phyloP scores from a whole-genome alignment of 2,113 vertebrate genomes.

The Carassius auratus region DNA sequence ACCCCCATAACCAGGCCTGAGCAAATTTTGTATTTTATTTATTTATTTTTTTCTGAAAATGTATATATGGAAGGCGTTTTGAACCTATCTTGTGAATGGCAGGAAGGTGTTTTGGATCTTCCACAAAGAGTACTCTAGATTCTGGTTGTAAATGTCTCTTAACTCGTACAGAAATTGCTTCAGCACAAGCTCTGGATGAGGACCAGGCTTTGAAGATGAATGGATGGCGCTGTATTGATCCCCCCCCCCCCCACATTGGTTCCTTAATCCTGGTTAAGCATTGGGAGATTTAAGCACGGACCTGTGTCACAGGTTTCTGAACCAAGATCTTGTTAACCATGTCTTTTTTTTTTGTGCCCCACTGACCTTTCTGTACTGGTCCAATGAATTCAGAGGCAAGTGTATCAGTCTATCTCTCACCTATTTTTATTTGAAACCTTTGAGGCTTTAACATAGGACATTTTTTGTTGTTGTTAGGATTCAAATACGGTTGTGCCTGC shows the following conservation, averaged over 20 bases:
- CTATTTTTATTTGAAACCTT: slow-evolving; percentile 20
- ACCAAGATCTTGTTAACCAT: slow-evolving; percentile 40
- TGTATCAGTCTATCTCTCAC: background rate
- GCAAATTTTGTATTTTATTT: too few species aligned
- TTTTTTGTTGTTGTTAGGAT: slow-evolving; percentile 36
- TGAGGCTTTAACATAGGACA: background rate
- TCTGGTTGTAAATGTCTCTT: slow-evolving; percentile 20
- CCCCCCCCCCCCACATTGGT: background rate
- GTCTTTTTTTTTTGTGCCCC: background rate
- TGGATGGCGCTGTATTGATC: slow-evolving; percentile 51
- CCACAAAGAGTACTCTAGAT: background rate
- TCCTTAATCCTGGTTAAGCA: slow-evolving; percentile 40
- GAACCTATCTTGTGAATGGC: background rate
- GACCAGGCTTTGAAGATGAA: slow-evolving; percentile 35
- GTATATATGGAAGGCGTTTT: background rate
- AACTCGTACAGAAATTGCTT: slow-evolving; percentile 42
- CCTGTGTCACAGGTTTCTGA: slow-evolving; percentile 32
- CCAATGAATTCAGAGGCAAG: background rate
- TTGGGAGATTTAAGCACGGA: background rate
- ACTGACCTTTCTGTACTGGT: background rate
- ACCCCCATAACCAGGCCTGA: too few species aligned
- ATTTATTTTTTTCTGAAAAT: background rate
- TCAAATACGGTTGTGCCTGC: slow-evolving; percentile 22
- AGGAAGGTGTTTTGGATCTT: background rate
- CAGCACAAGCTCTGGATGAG: slow-evolving; percentile 37